Evolutionary conservation across 2,797 vertebrate genomes (phyloP).

Genomic region (Siniperca undulata): DNA sequence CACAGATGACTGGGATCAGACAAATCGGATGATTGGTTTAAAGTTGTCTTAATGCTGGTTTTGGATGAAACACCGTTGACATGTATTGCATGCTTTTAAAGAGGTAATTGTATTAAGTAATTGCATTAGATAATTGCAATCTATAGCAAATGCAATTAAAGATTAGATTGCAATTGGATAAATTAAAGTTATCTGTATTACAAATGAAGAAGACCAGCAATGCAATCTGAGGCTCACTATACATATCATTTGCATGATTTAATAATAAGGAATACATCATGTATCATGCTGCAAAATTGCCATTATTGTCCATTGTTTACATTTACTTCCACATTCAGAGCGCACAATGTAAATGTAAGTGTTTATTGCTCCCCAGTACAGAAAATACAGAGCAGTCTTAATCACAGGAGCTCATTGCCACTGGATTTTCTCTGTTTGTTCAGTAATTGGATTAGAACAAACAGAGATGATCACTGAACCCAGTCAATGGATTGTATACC

Average conservation of each 20-base stretch:
- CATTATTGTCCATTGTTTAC: conserved; percentile 7
- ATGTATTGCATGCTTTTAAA: conserved; percentile 39
- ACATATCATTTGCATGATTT: conserved; percentile 14
- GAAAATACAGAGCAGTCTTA: conserved; percentile 23
- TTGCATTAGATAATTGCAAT: conserved; percentile 56
- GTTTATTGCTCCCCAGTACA: conserved; percentile 10
- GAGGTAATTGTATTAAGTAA: conserved; percentile 40
- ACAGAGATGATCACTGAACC: conserved; percentile 33
- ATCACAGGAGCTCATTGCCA: conserved; percentile 39
- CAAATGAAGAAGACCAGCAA: conserved; percentile 14
- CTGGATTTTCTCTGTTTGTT: conserved; percentile 37
- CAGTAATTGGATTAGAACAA: conserved; percentile 52
- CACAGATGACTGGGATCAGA: conserved; percentile 60
- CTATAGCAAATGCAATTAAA: conserved; percentile 49
- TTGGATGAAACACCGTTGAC: conserved; percentile 23
- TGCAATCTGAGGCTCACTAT: conserved; percentile 21
- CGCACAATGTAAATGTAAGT: conserved; percentile 14
- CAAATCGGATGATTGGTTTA: conserved; percentile 72
- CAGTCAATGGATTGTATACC: background rate
- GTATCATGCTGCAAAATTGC: conserved; percentile 6
- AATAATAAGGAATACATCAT: conserved; percentile 13
- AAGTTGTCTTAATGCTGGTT: conserved; percentile 40
- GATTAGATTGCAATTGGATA: conserved; percentile 24
- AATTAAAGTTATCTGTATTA: conserved; percentile 32
- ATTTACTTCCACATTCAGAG: conserved; percentile 2